A percentile compares a stretch with the other conserved stretches of the same genome.
phyloP scores from a whole-genome alignment of 1,140 invertebrate genomes.

The Charaxes varanes region DNA sequence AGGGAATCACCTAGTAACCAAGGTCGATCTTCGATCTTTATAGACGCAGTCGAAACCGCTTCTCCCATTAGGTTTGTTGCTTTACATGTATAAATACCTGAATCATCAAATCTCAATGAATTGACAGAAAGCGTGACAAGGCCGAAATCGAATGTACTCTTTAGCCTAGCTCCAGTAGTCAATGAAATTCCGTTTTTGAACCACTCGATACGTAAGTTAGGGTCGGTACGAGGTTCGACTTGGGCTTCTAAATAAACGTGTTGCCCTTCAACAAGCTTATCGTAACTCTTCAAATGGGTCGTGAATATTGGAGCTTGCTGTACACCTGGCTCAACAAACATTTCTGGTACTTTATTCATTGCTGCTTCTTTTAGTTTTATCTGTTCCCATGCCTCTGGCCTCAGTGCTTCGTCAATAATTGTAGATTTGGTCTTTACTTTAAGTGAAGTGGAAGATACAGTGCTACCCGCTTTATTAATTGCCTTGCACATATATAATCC shows the following conservation, averaged over 20 bases:
- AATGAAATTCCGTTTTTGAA: slow-evolving; percentile 93
- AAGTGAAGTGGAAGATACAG: slow-evolving; percentile 90
- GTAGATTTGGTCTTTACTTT: slow-evolving; percentile 89
- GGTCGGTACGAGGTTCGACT: slow-evolving; percentile 96
- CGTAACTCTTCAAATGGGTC: slow-evolving; percentile 90
- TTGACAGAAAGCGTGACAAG: slow-evolving; percentile 94
- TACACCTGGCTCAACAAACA: slow-evolving; percentile 86
- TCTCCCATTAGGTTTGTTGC: slow-evolving; percentile 92
- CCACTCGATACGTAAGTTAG: slow-evolving; percentile 93
- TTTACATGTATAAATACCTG: slow-evolving; percentile 95
- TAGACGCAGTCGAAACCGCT: slow-evolving; percentile 91
- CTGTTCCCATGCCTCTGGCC: slow-evolving; percentile 92
- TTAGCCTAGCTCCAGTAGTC: slow-evolving; percentile 87
- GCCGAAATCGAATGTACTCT: slow-evolving; percentile 95
- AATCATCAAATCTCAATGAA: slow-evolving; percentile 89
- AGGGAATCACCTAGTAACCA: slow-evolving; percentile 91
- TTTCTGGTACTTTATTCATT: slow-evolving; percentile 90
- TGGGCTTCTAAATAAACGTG: slow-evolving; percentile 95
- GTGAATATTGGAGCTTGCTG: slow-evolving; percentile 93
- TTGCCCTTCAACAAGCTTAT: slow-evolving; percentile 91
- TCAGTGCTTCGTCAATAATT: slow-evolving; percentile 86
- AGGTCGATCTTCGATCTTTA: slow-evolving; percentile 91
- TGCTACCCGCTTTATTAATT: slow-evolving; percentile 92
- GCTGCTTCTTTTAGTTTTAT: slow-evolving; percentile 92
- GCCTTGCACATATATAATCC: slow-evolving; percentile 96